Conservation (phyloP, 1,140 invertebrate species). For the Limonius californicus region DNA sequence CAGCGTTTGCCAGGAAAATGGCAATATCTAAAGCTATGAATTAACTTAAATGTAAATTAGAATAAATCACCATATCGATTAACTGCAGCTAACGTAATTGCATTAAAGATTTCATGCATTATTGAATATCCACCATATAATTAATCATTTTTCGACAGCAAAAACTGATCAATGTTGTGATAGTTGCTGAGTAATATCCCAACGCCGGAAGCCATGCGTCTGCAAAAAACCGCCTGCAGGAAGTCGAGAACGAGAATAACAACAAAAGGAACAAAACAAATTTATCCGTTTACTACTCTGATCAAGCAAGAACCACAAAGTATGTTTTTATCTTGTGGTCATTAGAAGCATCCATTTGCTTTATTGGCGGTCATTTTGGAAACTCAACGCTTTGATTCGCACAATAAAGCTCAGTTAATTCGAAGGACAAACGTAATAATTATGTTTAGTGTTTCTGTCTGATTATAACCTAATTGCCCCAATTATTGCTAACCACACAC, state of each 20-base stretch:
- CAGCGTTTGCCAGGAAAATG: too few species aligned
- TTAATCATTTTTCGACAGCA: neutral
- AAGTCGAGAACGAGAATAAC: neutral
- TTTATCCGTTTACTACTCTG: neutral
- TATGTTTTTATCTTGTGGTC: conserved; percentile 1
- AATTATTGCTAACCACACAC: neutral
- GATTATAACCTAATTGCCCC: neutral
- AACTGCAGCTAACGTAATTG: neutral
- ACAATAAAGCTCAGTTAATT: neutral
- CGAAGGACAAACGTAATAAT: neutral
- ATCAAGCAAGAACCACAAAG: neutral
- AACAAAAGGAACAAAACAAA: conserved; percentile 1
- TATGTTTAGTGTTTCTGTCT: neutral
- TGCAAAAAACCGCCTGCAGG: conserved; percentile 1
- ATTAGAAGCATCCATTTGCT: conserved; percentile 1
- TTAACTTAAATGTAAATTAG: too few species aligned
- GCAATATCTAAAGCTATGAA: too few species aligned
- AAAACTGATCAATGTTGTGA: neutral
- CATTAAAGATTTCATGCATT: neutral
- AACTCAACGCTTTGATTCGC: neutral
- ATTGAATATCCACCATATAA: neutral
- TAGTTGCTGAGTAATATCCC: neutral
- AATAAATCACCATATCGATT: neutral
- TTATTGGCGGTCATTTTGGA: conserved; percentile 1
- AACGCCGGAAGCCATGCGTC: neutral